Conservation (phyloP, 2,888 invertebrate genomes). For the Athalia cordata region DNA sequence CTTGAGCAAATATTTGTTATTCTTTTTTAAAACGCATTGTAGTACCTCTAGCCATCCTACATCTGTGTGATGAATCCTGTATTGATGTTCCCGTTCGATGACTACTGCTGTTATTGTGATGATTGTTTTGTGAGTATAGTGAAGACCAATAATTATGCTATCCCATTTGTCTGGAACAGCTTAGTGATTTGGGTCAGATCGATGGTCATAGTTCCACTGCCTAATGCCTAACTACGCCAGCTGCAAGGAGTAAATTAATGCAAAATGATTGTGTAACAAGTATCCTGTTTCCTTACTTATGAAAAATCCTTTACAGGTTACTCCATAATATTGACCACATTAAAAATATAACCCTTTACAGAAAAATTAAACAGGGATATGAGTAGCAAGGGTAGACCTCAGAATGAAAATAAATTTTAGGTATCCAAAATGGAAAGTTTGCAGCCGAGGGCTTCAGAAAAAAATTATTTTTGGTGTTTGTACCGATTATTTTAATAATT, state of each 20-base stretch:
- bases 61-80: conserved; percentile 50
- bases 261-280: conserved; percentile 2
- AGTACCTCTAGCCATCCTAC: neutral
- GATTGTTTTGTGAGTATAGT: conserved; percentile 79
- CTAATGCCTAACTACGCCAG: conserved; percentile 1
- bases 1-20: neutral
- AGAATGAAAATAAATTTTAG: too few relatives aligned
- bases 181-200: neutral
- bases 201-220: neutral
- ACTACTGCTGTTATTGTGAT: conserved; percentile 86
- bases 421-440: too few relatives aligned
- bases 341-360: too few relatives aligned
- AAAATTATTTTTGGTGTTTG: neutral
- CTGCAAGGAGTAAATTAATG: neutral
- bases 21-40: conserved; percentile 10
- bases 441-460: too few relatives aligned
- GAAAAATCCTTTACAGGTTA: conserved; percentile 28
- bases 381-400: too few relatives aligned
- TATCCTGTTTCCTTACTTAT: conserved; percentile 30
- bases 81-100: conserved; percentile 62
- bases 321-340: neutral
- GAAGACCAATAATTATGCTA: conserved; percentile 59
- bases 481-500: conserved; percentile 30
- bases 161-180: conserved; percentile 40
- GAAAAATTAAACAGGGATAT: too few relatives aligned